A percentile compares a stretch with the other conserved stretches of the same genome.
These are phyloP conservation scores for Pomacea maculata DNA, from an alignment of 1,140 invertebrate genomes.

Conservation along the genomic window DNA sequence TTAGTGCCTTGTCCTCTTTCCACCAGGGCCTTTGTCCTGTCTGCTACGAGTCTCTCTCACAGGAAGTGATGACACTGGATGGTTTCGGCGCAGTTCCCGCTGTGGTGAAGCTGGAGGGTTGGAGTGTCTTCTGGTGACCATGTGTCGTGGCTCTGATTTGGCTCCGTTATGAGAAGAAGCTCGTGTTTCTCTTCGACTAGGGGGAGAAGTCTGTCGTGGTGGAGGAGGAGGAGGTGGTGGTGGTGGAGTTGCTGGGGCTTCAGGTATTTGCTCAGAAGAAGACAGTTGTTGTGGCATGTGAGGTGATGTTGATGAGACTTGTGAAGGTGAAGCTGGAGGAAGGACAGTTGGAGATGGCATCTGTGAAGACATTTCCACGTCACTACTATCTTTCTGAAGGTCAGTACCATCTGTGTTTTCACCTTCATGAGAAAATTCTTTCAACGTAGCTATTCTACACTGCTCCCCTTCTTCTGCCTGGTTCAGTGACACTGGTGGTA, in stretches of 20 bases:
- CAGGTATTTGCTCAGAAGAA: not conserved
- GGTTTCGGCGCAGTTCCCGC: slow-evolving; percentile 11
- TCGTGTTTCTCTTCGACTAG: not conserved
- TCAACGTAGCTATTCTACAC: too few relatives aligned
- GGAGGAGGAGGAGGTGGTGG: not conserved
- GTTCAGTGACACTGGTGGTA: too few relatives aligned
- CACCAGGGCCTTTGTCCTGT: slow-evolving; percentile 25
- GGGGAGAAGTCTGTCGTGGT: not conserved
- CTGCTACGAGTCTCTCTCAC: slow-evolving; percentile 23
- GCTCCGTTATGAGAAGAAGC: not conserved
- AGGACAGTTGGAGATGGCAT: too few relatives aligned
- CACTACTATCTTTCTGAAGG: too few relatives aligned
- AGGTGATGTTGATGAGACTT: too few relatives aligned
- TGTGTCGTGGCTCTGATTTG: not conserved
- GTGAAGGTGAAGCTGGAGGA: too few relatives aligned
- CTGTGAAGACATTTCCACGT: too few relatives aligned
- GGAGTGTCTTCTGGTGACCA: slow-evolving; percentile 2
- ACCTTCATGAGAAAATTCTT: too few relatives aligned
- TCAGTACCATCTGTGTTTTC: too few relatives aligned
- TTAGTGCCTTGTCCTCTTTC: too few relatives aligned
- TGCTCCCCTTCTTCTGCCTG: too few relatives aligned
- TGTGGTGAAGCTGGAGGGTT: not conserved
- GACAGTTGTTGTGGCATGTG: too few relatives aligned
- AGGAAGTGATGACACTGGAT: not conserved
- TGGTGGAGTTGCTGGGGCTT: not conserved